Conservation (phyloP, 2,797 vertebrate genomes). For the Acipenser transmontanus region DNA sequence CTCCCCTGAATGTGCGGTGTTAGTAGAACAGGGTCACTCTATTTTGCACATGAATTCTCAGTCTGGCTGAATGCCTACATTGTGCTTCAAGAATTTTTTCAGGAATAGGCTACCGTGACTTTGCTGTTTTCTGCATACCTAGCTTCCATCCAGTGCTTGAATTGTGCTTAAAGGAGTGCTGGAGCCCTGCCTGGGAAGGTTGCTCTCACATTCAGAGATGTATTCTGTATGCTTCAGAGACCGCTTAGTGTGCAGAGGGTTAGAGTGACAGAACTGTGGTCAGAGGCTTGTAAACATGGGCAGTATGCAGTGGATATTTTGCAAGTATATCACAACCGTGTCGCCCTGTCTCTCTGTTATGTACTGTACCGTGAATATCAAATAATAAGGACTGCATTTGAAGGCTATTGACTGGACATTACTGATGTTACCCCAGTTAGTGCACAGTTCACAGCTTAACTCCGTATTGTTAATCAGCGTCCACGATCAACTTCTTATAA, state of each 20-base stretch:
- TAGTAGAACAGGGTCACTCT: constrained; percentile 4
- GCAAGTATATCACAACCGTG: too few relatives aligned
- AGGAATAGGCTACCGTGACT: constrained; percentile 24
- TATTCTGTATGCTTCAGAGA: not conserved
- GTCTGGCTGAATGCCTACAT: constrained; percentile 15
- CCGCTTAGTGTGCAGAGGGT: constrained; percentile 3
- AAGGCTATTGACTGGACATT: too few relatives aligned
- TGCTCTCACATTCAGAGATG: constrained; percentile 7
- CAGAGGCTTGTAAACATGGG: constrained; percentile 52
- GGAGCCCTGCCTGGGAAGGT: not conserved
- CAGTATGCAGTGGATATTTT: constrained; percentile 36
- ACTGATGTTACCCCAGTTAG: too few relatives aligned
- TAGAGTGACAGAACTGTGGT: constrained; percentile 36
- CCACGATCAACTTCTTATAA: too few relatives aligned
- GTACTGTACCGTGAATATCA: too few relatives aligned
- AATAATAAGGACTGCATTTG: too few relatives aligned
- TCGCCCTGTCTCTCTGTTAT: too few relatives aligned
- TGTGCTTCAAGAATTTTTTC: constrained; percentile 17
- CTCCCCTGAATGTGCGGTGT: not conserved
- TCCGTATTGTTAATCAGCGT: too few relatives aligned
- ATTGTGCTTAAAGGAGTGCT: constrained; percentile 21
- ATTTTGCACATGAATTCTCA: constrained; percentile 14
- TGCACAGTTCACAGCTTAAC: too few relatives aligned
- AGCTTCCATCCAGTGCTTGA: constrained; percentile 22
- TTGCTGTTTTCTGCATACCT: constrained; percentile 28